These are phyloP conservation scores for Taeniopygia guttata DNA, from an alignment of 2,797 vertebrate species.

Conservation along the genomic window DNA sequence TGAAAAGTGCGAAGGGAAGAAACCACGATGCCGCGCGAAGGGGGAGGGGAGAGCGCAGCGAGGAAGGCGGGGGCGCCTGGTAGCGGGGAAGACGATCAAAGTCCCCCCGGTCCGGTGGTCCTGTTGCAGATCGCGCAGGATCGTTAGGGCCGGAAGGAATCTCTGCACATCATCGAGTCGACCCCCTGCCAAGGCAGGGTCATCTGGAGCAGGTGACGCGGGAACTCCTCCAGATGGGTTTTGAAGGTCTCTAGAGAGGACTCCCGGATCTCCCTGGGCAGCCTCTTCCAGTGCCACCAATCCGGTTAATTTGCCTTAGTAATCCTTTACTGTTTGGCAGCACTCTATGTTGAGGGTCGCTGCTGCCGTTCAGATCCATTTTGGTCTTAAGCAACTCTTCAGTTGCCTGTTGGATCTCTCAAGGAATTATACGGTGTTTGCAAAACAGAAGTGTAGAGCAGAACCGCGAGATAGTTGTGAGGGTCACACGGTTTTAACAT, in stretches of 20 bases:
- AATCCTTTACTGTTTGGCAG: neutral
- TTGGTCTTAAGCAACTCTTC: neutral
- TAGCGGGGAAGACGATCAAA: accelerated
- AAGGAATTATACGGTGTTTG: neutral
- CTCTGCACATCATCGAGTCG: neutral
- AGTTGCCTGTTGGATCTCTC: neutral
- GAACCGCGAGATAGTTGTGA: neutral
- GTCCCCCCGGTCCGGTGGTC: neutral
- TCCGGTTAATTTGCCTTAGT: neutral
- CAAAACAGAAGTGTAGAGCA: neutral
- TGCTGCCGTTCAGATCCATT: neutral
- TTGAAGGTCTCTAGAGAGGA: neutral
- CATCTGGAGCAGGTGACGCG: neutral
- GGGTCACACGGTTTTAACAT: accelerated
- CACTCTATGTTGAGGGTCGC: accelerated
- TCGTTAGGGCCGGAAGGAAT: neutral
- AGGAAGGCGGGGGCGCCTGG: neutral
- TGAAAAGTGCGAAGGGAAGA: neutral
- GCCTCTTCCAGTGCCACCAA: neutral
- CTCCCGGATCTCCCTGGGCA: neutral
- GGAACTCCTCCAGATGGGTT: neutral
- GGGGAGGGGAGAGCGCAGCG: neutral
- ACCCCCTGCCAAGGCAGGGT: neutral
- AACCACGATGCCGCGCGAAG: neutral
- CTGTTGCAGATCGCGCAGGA: neutral